Evolutionary conservation across 2,797 vertebrate genomes (phyloP), one percentile per base, ranked within the genome.

Genomic region (Sylvia borin): DNA sequence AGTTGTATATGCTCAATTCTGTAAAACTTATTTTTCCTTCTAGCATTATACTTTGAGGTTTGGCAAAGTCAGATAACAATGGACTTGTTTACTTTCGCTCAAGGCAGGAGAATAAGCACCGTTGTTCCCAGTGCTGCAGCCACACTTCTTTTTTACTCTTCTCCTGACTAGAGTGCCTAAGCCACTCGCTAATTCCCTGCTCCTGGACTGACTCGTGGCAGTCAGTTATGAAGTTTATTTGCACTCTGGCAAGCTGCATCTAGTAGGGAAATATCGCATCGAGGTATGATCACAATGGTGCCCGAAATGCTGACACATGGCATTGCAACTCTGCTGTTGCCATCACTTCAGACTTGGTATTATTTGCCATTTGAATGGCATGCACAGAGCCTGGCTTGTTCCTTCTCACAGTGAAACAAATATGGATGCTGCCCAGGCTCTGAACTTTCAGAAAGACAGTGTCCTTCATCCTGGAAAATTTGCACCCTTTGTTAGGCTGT

Each of bases 221-320:
- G 74, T 97, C 94, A 78, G 51, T 65, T 88, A 82, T 13, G 32
- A 97, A 68, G 94, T 93, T 97, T 94, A 92, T 93, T 93, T 97
- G 90, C 92, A 93, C 94, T 97, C 96, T 97, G 93, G 88, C 91
- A 83, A 60, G 86, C 91, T 97, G 88, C 95, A 95, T 94, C 92
- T 54, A 50, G 75, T n/a, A 93, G 11, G 95, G 98, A 98, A 98
- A 98, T 97, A 96, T 34, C 96, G 93, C 97, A 95, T 96, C 77
- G 78, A 98, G 97, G 89, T 97, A 90, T 95, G 98, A 96, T 85
- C 95, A 93, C 97, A 97, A 77, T 95, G 97, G 97, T 98, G 98
- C 98, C 98, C 97, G 70, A 97, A 98, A 98, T 98, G 98, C 97
- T 98, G 94, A 97, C 96, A 55, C 94, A 91, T 79, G 82, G 95